These are phyloP conservation scores for Heliconius melpomene DNA, from an alignment of 1,140 invertebrate genomes.

Conservation along the genomic window DNA sequence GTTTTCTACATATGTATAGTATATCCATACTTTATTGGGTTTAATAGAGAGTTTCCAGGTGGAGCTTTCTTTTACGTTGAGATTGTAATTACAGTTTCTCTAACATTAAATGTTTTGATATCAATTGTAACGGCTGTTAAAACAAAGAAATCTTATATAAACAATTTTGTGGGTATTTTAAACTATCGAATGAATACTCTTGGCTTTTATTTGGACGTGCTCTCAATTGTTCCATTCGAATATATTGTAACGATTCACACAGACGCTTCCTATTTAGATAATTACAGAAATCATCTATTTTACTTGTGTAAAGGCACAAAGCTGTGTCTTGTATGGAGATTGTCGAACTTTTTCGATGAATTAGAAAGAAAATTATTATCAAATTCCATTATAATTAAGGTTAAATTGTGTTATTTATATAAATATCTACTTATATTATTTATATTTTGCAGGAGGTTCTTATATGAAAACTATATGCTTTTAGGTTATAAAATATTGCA, in stretches of 20 bases:
- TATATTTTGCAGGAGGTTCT: not conserved
- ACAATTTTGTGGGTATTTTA: slow-evolving; percentile 59
- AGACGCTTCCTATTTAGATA: slow-evolving; percentile 56
- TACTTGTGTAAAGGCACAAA: slow-evolving; percentile 72
- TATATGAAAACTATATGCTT: slow-evolving; percentile 18
- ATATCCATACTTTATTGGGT: slow-evolving; percentile 71
- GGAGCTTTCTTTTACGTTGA: slow-evolving; percentile 60
- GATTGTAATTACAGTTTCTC: slow-evolving; percentile 60
- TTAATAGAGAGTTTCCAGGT: slow-evolving; percentile 57
- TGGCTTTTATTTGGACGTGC: slow-evolving; percentile 73
- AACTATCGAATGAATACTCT: slow-evolving; percentile 68
- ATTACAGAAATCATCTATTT: slow-evolving; percentile 67
- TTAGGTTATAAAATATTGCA: slow-evolving; percentile 71
- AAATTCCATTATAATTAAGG: slow-evolving; percentile 68
- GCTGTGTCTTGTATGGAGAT: slow-evolving; percentile 69
- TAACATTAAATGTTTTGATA: slow-evolving; percentile 63
- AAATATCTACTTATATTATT: not conserved
- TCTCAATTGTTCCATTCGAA: slow-evolving; percentile 73
- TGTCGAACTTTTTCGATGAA: slow-evolving; percentile 70
- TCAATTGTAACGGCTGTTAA: slow-evolving; percentile 63
- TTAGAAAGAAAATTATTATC: slow-evolving; percentile 63
- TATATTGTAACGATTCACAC: slow-evolving; percentile 69
- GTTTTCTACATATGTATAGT: slow-evolving; percentile 63
- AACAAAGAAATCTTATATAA: slow-evolving; percentile 70
- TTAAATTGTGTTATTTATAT: slow-evolving; percentile 24